Evolutionary conservation across 2,113 vertebrate species (phyloP).

Genomic region (Poeciliopsis turrubarensis): DNA sequence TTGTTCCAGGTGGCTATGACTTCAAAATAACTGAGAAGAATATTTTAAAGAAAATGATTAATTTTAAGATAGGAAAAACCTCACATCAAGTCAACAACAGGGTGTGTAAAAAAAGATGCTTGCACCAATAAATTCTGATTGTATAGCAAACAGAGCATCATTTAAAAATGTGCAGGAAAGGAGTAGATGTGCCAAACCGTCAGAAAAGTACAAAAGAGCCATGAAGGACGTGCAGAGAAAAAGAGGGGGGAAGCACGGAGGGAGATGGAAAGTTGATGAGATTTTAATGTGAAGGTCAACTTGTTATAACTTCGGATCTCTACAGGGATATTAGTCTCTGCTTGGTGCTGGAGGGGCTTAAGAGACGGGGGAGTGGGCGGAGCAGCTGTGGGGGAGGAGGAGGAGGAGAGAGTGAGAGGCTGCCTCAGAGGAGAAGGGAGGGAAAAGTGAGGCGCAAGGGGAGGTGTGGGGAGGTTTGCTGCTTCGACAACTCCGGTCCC

Average conservation of each 20-base stretch:
- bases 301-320: conserved; percentile 74
- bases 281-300: conserved; percentile 81
- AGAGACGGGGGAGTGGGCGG: neutral
- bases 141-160: conserved; percentile 24
- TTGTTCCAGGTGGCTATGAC: too few relatives aligned
- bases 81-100: conserved; percentile 1
- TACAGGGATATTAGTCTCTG: conserved; percentile 67
- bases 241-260: conserved; percentile 49
- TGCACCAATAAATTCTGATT: conserved; percentile 15
- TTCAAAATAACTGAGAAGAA: neutral
- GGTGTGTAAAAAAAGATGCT: conserved; percentile 16
- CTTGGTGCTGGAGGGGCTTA: conserved; percentile 38
- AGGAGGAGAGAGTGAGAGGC: conserved; percentile 11
- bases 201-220: conserved; percentile 36
- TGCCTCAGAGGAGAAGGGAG: conserved; percentile 28
- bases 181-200: conserved; percentile 38
- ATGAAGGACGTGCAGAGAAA: conserved; percentile 60
- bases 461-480: conserved; percentile 51
- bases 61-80: conserved; percentile 3
- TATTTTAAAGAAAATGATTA: neutral
- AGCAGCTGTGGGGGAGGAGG: neutral
- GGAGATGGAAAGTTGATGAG: conserved; percentile 70
- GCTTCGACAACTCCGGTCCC: conserved; percentile 68
- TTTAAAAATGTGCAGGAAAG: conserved; percentile 33
- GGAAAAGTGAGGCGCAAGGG: conserved; percentile 41